Conservation (phyloP, 1,140 invertebrate genomes). For the Capitella teleta region DNA sequence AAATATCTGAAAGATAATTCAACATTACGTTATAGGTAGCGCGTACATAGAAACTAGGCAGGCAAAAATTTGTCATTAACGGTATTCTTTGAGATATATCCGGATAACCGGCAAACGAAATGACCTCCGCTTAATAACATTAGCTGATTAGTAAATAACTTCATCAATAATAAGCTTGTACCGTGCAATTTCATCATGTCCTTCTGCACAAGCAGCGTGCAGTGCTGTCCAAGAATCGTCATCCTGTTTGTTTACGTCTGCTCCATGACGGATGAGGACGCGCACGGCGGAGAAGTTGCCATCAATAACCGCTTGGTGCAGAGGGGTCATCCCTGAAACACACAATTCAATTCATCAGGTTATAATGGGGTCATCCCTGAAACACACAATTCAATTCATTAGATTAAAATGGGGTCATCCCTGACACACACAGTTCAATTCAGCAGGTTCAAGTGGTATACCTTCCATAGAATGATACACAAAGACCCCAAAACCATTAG, state of each 20-base stretch:
- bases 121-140: not conserved
- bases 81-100: not conserved
- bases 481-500: no score
- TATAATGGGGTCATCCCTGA: no score
- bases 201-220: constrained; percentile 38
- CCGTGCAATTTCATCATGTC: constrained; percentile 32
- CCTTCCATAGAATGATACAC: no score
- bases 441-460: no score
- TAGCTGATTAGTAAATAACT: not conserved
- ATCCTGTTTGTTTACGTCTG: constrained; percentile 37
- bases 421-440: no score
- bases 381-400: no score
- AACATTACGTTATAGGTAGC: not conserved
- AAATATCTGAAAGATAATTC: constrained; percentile 21
- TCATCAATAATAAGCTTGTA: constrained; percentile 11
- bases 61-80: not conserved
- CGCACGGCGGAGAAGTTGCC: constrained; percentile 29
- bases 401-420: no score
- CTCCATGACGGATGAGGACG: constrained; percentile 31
- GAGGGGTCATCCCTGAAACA: constrained; percentile 35
- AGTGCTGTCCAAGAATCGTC: constrained; percentile 37
- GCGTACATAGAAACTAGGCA: not conserved
- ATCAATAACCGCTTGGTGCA: constrained; percentile 37
- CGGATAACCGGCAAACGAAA: not conserved
- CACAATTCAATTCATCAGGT: no score